These are phyloP conservation scores for Epizoanthus ramosus DNA, from an alignment of 92 coral and sea anemone genomes.

Conservation along the genomic window DNA sequence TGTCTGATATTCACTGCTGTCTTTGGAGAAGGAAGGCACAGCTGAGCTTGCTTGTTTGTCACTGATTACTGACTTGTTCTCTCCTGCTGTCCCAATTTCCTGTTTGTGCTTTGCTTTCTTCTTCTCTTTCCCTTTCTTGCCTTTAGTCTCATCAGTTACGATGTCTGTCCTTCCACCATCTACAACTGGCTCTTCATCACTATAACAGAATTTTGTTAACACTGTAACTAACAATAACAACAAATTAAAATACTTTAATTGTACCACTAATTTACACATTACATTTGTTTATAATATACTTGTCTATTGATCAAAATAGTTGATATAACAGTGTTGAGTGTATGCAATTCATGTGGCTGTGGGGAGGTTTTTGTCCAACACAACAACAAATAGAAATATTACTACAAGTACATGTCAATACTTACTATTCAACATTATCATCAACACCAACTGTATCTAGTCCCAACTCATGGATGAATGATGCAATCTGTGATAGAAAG, in stretches of 20 bases:
- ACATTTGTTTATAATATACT: background rate
- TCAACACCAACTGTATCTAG: slow-evolving; percentile 46
- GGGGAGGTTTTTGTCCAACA: too few species aligned
- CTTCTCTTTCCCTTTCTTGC: slow-evolving; percentile 18
- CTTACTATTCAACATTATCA: slow-evolving; percentile 41
- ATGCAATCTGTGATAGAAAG: slow-evolving; percentile 55
- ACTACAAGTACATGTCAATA: background rate
- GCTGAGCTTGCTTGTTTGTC: background rate
- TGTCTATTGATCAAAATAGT: background rate
- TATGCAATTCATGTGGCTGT: too few species aligned
- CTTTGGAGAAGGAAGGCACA: background rate
- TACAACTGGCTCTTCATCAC: background rate
- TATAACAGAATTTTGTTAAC: background rate
- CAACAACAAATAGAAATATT: too few species aligned
- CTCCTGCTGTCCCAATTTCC: slow-evolving; percentile 4
- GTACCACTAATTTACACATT: background rate
- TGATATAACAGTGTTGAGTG: too few species aligned
- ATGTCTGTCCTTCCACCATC: slow-evolving; percentile 4
- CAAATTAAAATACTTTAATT: background rate
- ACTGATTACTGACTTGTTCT: background rate
- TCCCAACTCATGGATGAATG: slow-evolving; percentile 73
- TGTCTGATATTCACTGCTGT: background rate
- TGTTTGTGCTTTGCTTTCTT: background rate
- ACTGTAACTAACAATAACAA: background rate
- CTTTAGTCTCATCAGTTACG: slow-evolving; percentile 9